These are phyloP conservation scores for Cyaniris semiargus DNA, from an alignment of 2,888 invertebrate genomes.

Conservation along the genomic window DNA sequence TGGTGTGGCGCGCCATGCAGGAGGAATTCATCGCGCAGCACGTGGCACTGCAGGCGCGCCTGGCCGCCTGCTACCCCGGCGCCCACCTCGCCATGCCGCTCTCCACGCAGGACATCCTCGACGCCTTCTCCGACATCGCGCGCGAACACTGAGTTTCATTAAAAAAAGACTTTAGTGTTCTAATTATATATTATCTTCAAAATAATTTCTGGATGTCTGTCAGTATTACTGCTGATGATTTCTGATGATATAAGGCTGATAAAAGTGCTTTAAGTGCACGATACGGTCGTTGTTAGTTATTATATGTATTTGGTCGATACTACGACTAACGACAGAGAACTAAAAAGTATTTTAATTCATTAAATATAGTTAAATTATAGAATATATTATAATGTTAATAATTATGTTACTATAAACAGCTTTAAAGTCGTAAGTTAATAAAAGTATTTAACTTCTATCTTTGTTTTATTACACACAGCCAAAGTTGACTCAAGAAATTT, in stretches of 20 bases:
- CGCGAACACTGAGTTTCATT: constrained; percentile 86
- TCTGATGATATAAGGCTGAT: neutral
- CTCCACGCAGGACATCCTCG: constrained; percentile 95
- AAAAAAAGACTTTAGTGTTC: too few species aligned
- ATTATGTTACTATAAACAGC: too few species aligned
- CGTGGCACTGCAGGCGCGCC: constrained; percentile 90
- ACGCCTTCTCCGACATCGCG: constrained; percentile 99
- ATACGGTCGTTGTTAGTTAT: neutral
- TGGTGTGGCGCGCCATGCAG: constrained; percentile 99
- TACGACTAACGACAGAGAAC: neutral
- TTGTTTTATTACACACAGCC: too few species aligned
- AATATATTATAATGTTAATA: neutral
- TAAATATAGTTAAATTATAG: neutral
- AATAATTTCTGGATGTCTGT: too few species aligned
- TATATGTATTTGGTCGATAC: too few species aligned
- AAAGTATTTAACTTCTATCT: too few species aligned
- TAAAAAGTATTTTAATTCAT: neutral
- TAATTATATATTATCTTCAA: too few species aligned
- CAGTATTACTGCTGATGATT: too few species aligned
- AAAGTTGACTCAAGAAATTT: too few species aligned
- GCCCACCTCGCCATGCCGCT: constrained; percentile 97
- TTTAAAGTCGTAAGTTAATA: too few species aligned
- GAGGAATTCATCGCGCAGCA: constrained; percentile 99
- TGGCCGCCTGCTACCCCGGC: constrained; percentile 97
- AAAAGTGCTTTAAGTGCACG: neutral